Evolutionary conservation across 2,797 vertebrate species (phyloP).

Genomic region (Gadopsis marmoratus): DNA sequence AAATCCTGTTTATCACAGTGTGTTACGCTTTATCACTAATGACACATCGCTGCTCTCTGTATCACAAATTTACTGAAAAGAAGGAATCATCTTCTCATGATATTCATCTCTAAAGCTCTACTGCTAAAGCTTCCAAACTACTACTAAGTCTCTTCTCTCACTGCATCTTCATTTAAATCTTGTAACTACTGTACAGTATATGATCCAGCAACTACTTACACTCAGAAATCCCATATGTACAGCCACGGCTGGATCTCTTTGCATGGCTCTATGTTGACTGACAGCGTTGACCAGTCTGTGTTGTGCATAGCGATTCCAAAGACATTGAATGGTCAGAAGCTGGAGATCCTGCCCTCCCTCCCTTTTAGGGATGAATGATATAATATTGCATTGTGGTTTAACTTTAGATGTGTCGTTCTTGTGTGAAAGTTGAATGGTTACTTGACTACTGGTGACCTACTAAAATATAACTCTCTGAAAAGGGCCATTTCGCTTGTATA

Average conservation of each 20-base stretch:
- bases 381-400: too few relatives aligned
- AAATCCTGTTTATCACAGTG: slow-evolving; percentile 22
- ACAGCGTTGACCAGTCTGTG: too few relatives aligned
- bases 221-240: background rate
- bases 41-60: slow-evolving; percentile 11
- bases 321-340: too few relatives aligned
- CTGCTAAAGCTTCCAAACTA: background rate
- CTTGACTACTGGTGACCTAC: background rate
- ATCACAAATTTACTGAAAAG: background rate
- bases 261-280: too few relatives aligned
- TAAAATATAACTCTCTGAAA: background rate
- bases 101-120: slow-evolving; percentile 12
- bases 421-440: background rate
- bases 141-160: background rate
- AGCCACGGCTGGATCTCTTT: too few relatives aligned
- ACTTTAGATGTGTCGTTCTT: background rate
- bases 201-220: background rate
- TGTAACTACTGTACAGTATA: background rate
- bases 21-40: slow-evolving; percentile 2
- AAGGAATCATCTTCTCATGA: slow-evolving; percentile 1
- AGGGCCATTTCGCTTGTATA: background rate
- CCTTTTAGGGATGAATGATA: too few relatives aligned
- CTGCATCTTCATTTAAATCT: background rate
- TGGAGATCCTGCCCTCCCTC: too few relatives aligned
- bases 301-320: too few relatives aligned